Evolutionary conservation across 2,888 invertebrate genomes (phyloP).

Genomic region (Iselma pallidipennis): DNA sequence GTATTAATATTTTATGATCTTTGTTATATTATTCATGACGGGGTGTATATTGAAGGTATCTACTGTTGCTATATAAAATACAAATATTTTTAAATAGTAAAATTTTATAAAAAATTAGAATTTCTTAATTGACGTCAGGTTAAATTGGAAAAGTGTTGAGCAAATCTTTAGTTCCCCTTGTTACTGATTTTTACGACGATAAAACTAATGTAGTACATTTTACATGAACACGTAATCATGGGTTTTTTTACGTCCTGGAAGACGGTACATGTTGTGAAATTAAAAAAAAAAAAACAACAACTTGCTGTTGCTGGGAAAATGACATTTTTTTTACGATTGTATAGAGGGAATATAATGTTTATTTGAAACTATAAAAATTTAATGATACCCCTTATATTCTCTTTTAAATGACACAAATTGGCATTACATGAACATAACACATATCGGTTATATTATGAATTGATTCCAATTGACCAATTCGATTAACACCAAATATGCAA

Average conservation of each 20-base stretch:
- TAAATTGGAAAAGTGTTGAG: not conserved
- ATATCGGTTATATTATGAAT: not conserved
- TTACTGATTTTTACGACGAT: not conserved
- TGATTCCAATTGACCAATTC: not conserved
- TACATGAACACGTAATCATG: not conserved
- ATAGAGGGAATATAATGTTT: too few species aligned
- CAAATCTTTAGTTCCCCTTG: not conserved
- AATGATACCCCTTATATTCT: not conserved
- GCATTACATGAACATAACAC: not conserved
- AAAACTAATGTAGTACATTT: not conserved
- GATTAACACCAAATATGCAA: not conserved
- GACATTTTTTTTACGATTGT: too few species aligned
- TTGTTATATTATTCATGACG: too few species aligned
- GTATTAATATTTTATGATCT: not conserved
- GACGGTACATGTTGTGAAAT: too few species aligned
- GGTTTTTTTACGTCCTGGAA: too few species aligned
- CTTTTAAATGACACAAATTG: not conserved
- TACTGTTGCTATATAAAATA: too few species aligned
- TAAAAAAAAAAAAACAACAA: too few species aligned
- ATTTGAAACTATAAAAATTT: too few species aligned
- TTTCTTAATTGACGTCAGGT: not conserved
- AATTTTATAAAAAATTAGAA: not conserved
- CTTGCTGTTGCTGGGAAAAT: too few species aligned
- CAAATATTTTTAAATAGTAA: too few species aligned
- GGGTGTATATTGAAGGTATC: too few species aligned